Evolutionary conservation across 64 coral and sea anemone genomes (phyloP).

Genomic region (Stichodactyla helianthus): DNA sequence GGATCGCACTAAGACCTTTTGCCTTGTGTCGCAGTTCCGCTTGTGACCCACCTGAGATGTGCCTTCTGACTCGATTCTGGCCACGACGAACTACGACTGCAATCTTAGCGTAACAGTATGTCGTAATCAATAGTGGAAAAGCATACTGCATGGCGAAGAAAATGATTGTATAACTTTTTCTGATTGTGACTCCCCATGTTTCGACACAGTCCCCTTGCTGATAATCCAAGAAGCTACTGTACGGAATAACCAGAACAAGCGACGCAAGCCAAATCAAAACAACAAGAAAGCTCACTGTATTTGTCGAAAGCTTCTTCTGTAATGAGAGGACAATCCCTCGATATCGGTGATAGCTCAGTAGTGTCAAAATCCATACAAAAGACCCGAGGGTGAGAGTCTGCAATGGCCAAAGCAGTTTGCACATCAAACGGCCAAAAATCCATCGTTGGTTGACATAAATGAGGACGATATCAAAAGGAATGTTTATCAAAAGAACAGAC

Average conservation of each 20-base stretch:
- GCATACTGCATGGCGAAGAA: conserved; percentile 66
- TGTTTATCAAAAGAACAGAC: conserved; percentile 44
- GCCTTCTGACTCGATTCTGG: conserved; percentile 13
- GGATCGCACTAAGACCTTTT: conserved; percentile 49
- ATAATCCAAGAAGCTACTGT: conserved; percentile 42
- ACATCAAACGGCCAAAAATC: conserved; percentile 64
- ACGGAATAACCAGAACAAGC: conserved; percentile 40
- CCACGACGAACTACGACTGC: conserved; percentile 40
- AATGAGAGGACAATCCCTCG: conserved; percentile 46
- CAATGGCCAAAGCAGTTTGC: conserved; percentile 67
- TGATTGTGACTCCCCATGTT: conserved; percentile 38
- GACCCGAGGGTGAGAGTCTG: conserved; percentile 61
- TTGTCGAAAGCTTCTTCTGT: conserved; percentile 6
- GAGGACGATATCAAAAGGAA: conserved; percentile 67
- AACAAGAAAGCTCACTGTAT: background rate
- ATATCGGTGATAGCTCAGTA: conserved; percentile 64
- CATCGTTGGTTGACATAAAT: conserved; percentile 26
- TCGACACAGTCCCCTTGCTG: conserved; percentile 46
- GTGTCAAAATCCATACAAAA: conserved; percentile 60
- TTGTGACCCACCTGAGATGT: conserved; percentile 48
- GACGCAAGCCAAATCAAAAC: conserved; percentile 59
- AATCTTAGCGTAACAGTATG: conserved; percentile 58
- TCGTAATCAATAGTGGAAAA: conserved; percentile 47
- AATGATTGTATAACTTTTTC: conserved; percentile 31
- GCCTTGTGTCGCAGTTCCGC: conserved; percentile 39